A percentile compares a stretch with the other conserved stretches of the same genome.
Conservation (phyloP, 2,113 vertebrate species). For the Podiceps cristatus region DNA sequence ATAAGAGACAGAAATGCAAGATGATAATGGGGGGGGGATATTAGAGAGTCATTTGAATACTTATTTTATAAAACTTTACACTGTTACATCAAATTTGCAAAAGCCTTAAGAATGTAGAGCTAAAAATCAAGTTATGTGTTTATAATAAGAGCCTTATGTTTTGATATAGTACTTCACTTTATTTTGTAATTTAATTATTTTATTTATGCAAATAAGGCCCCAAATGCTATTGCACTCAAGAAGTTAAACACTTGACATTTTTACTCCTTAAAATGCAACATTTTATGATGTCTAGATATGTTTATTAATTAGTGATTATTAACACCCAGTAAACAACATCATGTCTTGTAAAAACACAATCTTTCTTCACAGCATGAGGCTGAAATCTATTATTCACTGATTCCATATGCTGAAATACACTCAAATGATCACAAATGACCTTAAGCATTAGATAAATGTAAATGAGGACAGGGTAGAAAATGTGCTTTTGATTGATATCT, state of each 20-base stretch:
- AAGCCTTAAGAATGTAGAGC: neutral
- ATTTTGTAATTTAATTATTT: constrained; percentile 67
- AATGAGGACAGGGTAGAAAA: constrained; percentile 81
- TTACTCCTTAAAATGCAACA: constrained; percentile 76
- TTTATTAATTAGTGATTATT: constrained; percentile 99
- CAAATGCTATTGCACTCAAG: constrained; percentile 46
- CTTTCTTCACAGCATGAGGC: constrained; percentile 89
- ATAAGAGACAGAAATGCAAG: neutral
- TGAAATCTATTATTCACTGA: constrained; percentile 87
- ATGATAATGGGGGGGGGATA: neutral
- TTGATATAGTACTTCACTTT: neutral
- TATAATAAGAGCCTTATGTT: neutral
- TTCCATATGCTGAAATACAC: constrained; percentile 87
- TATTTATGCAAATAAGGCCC: constrained; percentile 52
- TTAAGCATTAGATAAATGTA: constrained; percentile 89
- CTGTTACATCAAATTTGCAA: neutral
- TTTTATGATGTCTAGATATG: constrained; percentile 85
- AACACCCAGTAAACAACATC: constrained; percentile 99
- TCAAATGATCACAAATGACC: constrained; percentile 92
- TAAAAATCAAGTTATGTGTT: constrained; percentile 21
- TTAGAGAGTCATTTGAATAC: neutral
- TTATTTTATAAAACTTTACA: neutral
- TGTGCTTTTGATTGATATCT: constrained; percentile 84
- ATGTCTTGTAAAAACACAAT: constrained; percentile 96
- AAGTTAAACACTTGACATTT: constrained; percentile 83